Conservation (phyloP, 1,140 invertebrate genomes). For the Venustaconcha ellipsiformis region DNA sequence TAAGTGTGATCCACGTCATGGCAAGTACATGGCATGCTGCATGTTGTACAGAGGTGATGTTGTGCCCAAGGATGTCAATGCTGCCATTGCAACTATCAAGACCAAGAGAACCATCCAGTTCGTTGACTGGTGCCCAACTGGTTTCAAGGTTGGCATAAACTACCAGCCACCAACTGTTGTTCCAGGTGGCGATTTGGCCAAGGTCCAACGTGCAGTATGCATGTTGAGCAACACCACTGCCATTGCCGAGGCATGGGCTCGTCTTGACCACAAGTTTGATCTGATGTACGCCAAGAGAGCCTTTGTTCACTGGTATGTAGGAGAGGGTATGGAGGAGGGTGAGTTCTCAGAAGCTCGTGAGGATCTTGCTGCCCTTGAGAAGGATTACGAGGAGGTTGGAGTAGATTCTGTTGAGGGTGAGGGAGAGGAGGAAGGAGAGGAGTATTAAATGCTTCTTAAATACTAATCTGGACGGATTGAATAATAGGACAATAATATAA, state of each 20-base stretch:
- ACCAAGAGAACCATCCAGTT: conserved; percentile 80
- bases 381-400: conserved; percentile 83
- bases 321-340: conserved; percentile 84
- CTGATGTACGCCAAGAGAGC: conserved; percentile 70
- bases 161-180: conserved; percentile 71
- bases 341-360: conserved; percentile 82
- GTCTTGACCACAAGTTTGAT: conserved; percentile 74
- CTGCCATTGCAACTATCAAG: conserved; percentile 85
- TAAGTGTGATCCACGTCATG: conserved; percentile 90
- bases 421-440: background rate
- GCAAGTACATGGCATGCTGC: conserved; percentile 88
- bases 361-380: conserved; percentile 77
- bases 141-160: conserved; percentile 69
- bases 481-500: too few relatives aligned
- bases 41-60: conserved; percentile 67
- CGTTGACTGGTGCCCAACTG: conserved; percentile 92
- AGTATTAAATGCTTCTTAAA: conserved; percentile 21
- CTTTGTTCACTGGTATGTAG: conserved; percentile 78
- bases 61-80: conserved; percentile 84
- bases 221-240: conserved; percentile 82
- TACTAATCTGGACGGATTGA: too few relatives aligned
- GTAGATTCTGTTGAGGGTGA: conserved; percentile 45
- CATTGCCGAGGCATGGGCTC: conserved; percentile 79
- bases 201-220: conserved; percentile 75
- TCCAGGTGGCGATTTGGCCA: conserved; percentile 78